These are phyloP conservation scores for Hippoglossus hippoglossus DNA, from an alignment of 2,797 vertebrate species.

Conservation along the genomic window DNA sequence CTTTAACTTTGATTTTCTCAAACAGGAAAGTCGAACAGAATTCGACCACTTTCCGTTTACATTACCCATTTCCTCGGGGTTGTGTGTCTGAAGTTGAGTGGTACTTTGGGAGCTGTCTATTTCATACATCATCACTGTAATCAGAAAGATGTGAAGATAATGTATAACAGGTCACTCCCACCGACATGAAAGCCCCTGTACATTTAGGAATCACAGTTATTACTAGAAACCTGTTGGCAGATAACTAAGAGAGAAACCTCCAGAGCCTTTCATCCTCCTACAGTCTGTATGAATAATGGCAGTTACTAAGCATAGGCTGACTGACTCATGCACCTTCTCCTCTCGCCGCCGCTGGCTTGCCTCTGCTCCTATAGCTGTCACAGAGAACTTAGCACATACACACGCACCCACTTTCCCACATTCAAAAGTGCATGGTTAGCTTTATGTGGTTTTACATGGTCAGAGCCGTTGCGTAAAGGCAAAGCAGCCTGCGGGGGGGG, in stretches of 20 bases:
- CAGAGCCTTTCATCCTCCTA: constrained; percentile 74
- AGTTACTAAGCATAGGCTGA: constrained; percentile 76
- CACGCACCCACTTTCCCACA: constrained; percentile 1
- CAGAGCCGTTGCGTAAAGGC: not conserved
- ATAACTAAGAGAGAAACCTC: constrained; percentile 73
- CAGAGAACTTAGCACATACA: constrained; percentile 30
- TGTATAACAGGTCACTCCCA: constrained; percentile 44
- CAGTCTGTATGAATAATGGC: constrained; percentile 77
- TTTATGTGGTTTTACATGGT: constrained; percentile 3
- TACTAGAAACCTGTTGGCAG: constrained; percentile 75
- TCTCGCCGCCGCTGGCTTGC: constrained; percentile 63
- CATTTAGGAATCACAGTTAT: constrained; percentile 77
- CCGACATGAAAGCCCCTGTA: constrained; percentile 64
- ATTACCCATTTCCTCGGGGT: constrained; percentile 40
- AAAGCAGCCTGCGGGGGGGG: no score
- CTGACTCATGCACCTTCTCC: constrained; percentile 74
- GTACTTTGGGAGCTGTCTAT: constrained; percentile 24
- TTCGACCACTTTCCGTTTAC: constrained; percentile 10
- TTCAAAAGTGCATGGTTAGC: not conserved
- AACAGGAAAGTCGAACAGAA: constrained; percentile 26
- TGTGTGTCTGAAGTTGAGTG: constrained; percentile 42
- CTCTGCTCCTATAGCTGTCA: constrained; percentile 59
- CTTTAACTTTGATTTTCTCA: constrained; percentile 5
- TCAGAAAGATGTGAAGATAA: constrained; percentile 53
- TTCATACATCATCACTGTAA: constrained; percentile 31